Percentiles rank a stretch among this genome's conserved stretches.
Conservation (phyloP, 2,113 vertebrate species). For the Pelmatolapia mariae region DNA sequence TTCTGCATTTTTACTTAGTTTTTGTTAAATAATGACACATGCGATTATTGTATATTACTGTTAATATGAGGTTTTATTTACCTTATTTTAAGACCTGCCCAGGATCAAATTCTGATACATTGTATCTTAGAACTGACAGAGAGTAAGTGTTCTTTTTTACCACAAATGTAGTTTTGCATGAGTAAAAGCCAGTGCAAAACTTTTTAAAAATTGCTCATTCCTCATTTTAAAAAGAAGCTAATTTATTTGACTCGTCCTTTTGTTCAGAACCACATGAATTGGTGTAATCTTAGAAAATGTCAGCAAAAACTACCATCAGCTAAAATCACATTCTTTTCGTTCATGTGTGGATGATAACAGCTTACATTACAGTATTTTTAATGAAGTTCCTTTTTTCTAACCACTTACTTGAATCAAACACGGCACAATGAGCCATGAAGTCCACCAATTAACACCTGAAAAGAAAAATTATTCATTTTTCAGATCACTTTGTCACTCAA, state of each 20-base stretch:
- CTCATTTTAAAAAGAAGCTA: neutral
- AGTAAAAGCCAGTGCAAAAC: neutral
- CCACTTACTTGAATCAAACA: neutral
- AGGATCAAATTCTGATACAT: neutral
- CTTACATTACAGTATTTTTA: neutral
- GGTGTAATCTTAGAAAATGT: neutral
- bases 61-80: neutral
- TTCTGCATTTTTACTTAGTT: neutral
- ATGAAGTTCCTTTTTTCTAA: neutral
- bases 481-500: neutral
- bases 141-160: neutral
- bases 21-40: neutral
- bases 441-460: neutral
- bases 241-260: neutral
- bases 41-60: neutral
- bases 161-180: fast-evolving
- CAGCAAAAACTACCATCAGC: neutral
- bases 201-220: neutral
- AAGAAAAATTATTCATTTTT: neutral
- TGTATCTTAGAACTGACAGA: neutral
- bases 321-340: neutral
- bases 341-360: neutral
- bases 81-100: neutral
- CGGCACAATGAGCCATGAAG: neutral
- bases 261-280: neutral